A percentile compares a stretch with the other conserved stretches of the same genome.
Evolutionary conservation across 1,140 invertebrate species (phyloP).

Genomic region (Hylaeus anthracinus): DNA sequence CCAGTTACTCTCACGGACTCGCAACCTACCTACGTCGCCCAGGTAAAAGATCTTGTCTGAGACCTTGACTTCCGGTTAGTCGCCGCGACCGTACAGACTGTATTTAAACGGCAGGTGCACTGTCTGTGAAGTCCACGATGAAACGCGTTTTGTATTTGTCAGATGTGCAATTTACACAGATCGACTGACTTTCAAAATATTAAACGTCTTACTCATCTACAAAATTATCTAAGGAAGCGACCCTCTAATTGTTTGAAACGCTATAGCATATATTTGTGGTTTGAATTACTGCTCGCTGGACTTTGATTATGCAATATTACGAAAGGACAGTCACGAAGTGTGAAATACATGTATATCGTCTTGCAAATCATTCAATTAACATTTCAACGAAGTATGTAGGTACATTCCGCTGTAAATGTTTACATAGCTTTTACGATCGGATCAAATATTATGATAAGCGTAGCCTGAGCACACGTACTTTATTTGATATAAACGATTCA

Average conservation of each 20-base stretch:
- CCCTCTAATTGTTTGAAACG: neutral
- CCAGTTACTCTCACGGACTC: neutral
- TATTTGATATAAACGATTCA: too few species aligned
- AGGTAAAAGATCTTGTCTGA: neutral
- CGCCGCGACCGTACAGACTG: neutral
- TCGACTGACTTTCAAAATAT: too few species aligned
- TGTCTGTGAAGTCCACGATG: neutral
- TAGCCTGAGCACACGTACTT: too few species aligned
- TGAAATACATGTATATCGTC: neutral
- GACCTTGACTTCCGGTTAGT: conserved; percentile 1
- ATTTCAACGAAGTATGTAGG: neutral
- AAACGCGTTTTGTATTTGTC: too few species aligned
- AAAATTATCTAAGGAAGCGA: neutral
- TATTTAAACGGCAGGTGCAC: neutral
- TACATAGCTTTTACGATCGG: neutral
- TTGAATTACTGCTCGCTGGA: neutral
- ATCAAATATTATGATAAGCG: too few species aligned
- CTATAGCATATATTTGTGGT: neutral
- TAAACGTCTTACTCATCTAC: neutral
- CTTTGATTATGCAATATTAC: neutral
- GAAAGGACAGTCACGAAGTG: neutral
- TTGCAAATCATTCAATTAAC: neutral
- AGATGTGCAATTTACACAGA: neutral
- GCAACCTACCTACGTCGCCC: conserved; percentile 1
- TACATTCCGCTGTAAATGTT: too few species aligned